These are phyloP conservation scores for Proisotoma minuta DNA, from an alignment of 2,888 invertebrate genomes.

Conservation along the genomic window DNA sequence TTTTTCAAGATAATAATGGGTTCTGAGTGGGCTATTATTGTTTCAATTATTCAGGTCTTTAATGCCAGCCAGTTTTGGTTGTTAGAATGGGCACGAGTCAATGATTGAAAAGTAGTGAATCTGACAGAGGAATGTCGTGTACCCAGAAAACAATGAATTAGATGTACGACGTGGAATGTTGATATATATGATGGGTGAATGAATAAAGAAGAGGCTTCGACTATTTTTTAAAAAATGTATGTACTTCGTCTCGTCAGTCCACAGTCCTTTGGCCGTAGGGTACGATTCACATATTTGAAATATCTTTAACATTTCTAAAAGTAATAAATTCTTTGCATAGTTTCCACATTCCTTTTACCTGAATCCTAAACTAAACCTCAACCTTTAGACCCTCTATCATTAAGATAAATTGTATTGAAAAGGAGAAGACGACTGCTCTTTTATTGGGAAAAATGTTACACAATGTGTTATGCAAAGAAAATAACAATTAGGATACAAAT, in stretches of 20 bases:
- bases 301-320: not conserved
- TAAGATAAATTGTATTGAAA: too few relatives aligned
- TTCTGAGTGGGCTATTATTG: not conserved
- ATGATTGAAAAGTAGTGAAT: constrained; percentile 12
- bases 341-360: not conserved
- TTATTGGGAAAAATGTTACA: too few relatives aligned
- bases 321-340: constrained; percentile 5
- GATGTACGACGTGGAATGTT: constrained; percentile 3
- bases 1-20: not conserved
- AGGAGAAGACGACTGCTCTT: too few relatives aligned
- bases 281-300: constrained; percentile 10
- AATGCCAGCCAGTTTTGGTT: not conserved
- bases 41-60: not conserved
- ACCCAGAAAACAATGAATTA: not conserved
- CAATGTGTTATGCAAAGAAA: too few relatives aligned
- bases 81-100: not conserved
- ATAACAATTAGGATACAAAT: too few relatives aligned
- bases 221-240: not conserved
- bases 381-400: too few relatives aligned
- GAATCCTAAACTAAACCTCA: too few relatives aligned
- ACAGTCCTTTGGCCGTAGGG: constrained; percentile 7
- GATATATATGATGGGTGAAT: not conserved
- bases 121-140: constrained; percentile 10
- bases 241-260: too few relatives aligned
- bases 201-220: not conserved